Base-by-base conservation (phyloP, 2,797 vertebrate species). In the Alca torda region DNA sequence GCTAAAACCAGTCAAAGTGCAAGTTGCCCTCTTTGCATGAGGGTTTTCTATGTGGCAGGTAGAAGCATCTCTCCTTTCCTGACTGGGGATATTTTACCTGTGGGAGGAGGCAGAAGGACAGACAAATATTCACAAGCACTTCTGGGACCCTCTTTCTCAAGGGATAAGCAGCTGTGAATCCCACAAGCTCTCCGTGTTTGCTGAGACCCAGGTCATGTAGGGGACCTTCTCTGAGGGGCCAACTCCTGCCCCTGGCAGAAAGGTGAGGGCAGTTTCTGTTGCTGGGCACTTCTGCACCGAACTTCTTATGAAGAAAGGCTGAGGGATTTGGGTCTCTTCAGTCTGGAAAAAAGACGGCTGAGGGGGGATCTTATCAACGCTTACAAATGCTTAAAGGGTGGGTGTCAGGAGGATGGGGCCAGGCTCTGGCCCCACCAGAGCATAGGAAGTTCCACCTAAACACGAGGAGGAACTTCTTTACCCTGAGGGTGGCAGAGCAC, bases 21-120 rank as follows among this genome's bases (percentile, higher is more conserved):
- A 28, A 21, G 37, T 15, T 28, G 46, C 20, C 26, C 24, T 25
- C 30, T 37, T 33, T 35, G 33, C 48, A 30, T 1, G 6, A 26
- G 8, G 21, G 9, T 2, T 64, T 76, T 56, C 45, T 56, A 3
- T 25, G 16, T n/a, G 68, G n/a, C 46, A 51, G 39, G 35, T 39
- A 67, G 75, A 48, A 33, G 35, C 20, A 13, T 28, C 35, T 48
- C 21, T 26, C 12, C 41, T 23, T 82, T 59, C 48, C 61, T 67
- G 28, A 26, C 0, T 0, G 3, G 68, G 26, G 16, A 13, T 43
- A 2, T 65, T 33, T 51, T 30, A 6, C 50, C 54, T 11, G 14
- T 1, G 2, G 28, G 45, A 53, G 45, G 80, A 84, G 41, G 21
- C 31, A 53, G 46, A 33, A 84, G 26, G 33, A 17, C 19, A 51